Conservation (phyloP, 2,888 invertebrate genomes). For the Zootermopsis nevadensis region DNA sequence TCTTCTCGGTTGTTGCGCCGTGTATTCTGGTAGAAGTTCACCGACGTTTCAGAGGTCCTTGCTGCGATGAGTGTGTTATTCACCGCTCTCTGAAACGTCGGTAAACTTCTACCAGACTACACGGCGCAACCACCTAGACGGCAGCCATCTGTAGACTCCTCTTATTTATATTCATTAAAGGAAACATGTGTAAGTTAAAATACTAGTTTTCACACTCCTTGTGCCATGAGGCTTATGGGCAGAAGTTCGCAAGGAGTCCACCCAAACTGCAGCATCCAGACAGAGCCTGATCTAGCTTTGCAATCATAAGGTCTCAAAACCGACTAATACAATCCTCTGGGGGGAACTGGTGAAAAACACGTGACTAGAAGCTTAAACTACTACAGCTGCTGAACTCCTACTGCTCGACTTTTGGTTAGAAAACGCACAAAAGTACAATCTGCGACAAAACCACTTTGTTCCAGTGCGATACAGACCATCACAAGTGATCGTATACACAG, state of each 20-base stretch:
- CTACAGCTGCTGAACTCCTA: neutral
- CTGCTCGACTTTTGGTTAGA: neutral
- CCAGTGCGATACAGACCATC: neutral
- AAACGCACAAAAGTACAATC: neutral
- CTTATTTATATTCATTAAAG: too few relatives aligned
- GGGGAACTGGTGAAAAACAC: constrained; percentile 41
- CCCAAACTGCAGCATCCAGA: neutral
- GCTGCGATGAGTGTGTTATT: too few relatives aligned
- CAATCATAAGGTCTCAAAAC: constrained; percentile 26
- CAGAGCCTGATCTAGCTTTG: neutral
- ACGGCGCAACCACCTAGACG: too few relatives aligned
- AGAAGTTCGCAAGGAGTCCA: too few relatives aligned
- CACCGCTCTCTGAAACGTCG: too few relatives aligned
- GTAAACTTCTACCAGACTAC: too few relatives aligned
- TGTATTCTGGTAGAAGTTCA: too few relatives aligned
- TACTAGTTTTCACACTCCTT: too few relatives aligned
- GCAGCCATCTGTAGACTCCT: too few relatives aligned
- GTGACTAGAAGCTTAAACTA: constrained; percentile 41
- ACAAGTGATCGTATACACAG: neutral
- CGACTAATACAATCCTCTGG: constrained; percentile 39
- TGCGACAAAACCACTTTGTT: neutral
- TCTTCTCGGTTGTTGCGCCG: too few relatives aligned
- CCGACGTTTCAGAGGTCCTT: too few relatives aligned
- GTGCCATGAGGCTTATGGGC: neutral
- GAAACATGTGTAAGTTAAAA: too few relatives aligned